Evolutionary conservation across 2,888 invertebrate genomes (phyloP).

Genomic region (Idaea biselata): DNA sequence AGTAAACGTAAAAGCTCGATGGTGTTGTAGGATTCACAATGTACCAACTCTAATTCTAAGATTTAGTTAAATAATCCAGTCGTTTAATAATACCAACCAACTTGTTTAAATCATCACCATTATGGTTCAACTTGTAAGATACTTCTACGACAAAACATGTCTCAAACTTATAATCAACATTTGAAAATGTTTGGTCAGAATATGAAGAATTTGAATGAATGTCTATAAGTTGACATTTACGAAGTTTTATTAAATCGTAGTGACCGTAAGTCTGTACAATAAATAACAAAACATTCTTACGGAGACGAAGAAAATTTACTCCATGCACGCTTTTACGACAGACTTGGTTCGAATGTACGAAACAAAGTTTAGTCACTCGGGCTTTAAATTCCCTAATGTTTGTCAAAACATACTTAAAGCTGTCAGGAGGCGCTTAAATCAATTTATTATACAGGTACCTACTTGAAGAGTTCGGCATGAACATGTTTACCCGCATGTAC

Average conservation of each 20-base stretch:
- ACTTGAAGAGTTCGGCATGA: conserved; percentile 62
- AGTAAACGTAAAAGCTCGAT: neutral
- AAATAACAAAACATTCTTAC: conserved; percentile 38
- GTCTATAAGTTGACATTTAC: neutral
- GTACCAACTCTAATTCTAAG: conserved; percentile 7
- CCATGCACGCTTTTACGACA: conserved; percentile 47
- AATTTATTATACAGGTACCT: conserved; percentile 73
- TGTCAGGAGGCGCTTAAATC: conserved; percentile 77
- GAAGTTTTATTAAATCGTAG: conserved; percentile 1
- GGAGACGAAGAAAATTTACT: conserved; percentile 53
- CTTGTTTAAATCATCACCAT: conserved; percentile 20
- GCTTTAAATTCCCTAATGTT: conserved; percentile 74
- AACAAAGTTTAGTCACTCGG: conserved; percentile 68
- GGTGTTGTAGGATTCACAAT: neutral
- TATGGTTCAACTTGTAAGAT: conserved; percentile 19
- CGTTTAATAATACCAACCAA: conserved; percentile 14
- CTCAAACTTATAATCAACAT: conserved; percentile 19
- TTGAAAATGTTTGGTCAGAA: conserved; percentile 13
- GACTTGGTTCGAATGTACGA: conserved; percentile 48
- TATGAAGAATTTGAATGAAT: conserved; percentile 2
- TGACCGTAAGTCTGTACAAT: conserved; percentile 16
- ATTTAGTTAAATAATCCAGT: conserved; percentile 15
- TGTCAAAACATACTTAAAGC: conserved; percentile 75
- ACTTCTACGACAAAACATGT: conserved; percentile 18
- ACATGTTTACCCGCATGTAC: conserved; percentile 63